Evolutionary conservation across 2,797 vertebrate genomes (phyloP).

Genomic region (Hyperoplus lanceolatus): DNA sequence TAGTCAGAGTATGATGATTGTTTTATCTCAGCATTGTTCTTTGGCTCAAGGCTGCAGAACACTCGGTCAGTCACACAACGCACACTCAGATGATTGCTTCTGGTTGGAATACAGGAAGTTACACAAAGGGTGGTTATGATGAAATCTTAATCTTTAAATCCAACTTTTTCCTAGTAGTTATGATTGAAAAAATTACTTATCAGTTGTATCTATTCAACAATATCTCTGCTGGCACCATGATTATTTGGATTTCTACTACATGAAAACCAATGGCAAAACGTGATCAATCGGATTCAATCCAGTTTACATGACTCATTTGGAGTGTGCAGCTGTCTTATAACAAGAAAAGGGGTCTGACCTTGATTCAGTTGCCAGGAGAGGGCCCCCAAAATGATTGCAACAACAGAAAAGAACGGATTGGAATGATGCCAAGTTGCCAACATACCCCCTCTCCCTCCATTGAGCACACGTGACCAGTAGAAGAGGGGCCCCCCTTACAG

Average conservation of each 20-base stretch:
- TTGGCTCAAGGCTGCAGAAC: background rate
- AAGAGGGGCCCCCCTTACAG: constrained; percentile 24
- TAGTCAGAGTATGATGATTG: background rate
- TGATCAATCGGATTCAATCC: background rate
- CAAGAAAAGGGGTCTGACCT: constrained; percentile 19
- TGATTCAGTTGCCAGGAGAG: constrained; percentile 34
- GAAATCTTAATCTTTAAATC: no score
- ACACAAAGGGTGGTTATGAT: no score
- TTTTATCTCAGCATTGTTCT: background rate
- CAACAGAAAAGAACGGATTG: constrained; percentile 12
- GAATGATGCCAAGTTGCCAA: constrained; percentile 42
- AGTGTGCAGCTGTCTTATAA: constrained; percentile 22
- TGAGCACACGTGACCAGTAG: constrained; percentile 15
- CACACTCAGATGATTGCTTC: background rate
- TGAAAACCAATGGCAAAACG: constrained; percentile 1
- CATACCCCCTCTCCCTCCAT: background rate
- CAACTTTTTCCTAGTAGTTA: background rate
- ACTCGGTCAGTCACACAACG: background rate
- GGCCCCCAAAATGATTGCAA: constrained; percentile 38
- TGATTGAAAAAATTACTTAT: background rate
- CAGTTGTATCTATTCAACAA: background rate
- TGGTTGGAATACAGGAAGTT: background rate
- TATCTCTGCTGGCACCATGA: background rate
- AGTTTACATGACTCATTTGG: background rate
- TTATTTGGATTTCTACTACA: constrained; percentile 9